Conservation (phyloP, 2,113 vertebrate genomes). For the Pogonocichla stellata region DNA sequence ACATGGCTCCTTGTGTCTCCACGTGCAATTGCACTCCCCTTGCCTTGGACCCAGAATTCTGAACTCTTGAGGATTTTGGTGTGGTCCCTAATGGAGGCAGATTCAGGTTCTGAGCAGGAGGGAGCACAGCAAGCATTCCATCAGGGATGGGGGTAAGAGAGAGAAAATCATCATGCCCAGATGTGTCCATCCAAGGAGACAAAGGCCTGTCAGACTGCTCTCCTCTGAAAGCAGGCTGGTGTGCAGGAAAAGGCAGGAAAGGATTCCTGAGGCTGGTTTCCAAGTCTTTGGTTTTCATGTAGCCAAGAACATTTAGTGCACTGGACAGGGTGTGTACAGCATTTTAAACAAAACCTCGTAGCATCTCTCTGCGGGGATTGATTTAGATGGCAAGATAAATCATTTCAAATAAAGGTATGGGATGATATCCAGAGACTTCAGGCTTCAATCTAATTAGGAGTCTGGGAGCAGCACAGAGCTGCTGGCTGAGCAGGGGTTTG, state of each 20-base stretch:
- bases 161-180: background rate
- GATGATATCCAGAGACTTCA: slow-evolving; percentile 50
- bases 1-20: background rate
- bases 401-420: slow-evolving; percentile 45
- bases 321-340: background rate
- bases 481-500: background rate
- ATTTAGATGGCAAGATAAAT: slow-evolving; percentile 45
- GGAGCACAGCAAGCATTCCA: background rate
- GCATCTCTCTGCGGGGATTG: slow-evolving; percentile 1
- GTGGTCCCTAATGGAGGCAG: background rate
- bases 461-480: background rate
- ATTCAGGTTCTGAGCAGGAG: background rate
- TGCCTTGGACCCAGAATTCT: background rate
- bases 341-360: background rate
- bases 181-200: background rate
- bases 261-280: background rate
- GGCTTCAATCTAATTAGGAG: slow-evolving; percentile 32
- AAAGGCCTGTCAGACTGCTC: background rate
- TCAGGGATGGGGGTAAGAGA: background rate
- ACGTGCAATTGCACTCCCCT: background rate
- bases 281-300: background rate
- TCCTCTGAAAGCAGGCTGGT: background rate
- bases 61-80: background rate
- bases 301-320: slow-evolving; percentile 1
- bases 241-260: background rate